Base-by-base conservation (phyloP, 2,113 vertebrate genomes). In the Melanerpes formicivorus region DNA sequence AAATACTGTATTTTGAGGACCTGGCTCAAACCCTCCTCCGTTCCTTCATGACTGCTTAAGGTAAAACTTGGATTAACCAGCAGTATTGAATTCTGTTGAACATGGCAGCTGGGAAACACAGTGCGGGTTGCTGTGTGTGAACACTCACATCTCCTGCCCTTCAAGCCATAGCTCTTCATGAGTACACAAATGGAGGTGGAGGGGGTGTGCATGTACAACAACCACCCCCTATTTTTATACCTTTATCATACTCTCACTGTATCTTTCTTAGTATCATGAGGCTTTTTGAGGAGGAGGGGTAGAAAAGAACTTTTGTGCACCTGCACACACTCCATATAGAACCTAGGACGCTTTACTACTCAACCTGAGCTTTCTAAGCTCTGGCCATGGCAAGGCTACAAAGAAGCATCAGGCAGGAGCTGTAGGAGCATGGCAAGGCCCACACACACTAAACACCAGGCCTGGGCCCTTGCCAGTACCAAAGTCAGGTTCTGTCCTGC, bases 371-470 rank as follows among this genome's bases (percentile, higher is more conserved):
- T 5, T 55, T 7, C 21, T 10, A 25, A 25, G 5, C 2, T 12
- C 4, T 3, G 5, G 17, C 27, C 3, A 0, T 1, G 11, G 11
- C 3, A 5, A 10, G 72, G n/a, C 67, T 48, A 2, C 5, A 5
- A 11, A 1, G 4, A 30, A 3, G 5, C 32, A 13, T 9, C 2
- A 4, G 14, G 29, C 6, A 42, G 22, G 15, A 34, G 42, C 29
- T 34, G 8, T 40, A 3, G 4, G 6, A 29, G 12, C 34, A 58
- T 9, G 56, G 56, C 16, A 58, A 18, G 29, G 56, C 27, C 25
- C 15, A 14, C 54, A 15, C 11, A 26, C 23, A 7, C 27, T 30
- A 29, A 56, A 27, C 27, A 16, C 14, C 14, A 32, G 30, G 18
- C 58, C 30, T 54, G 11, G 14, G 27, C 27, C 55, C 27, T 29